Conservation (phyloP, 1,140 invertebrate species). For the Apis laboriosa region DNA sequence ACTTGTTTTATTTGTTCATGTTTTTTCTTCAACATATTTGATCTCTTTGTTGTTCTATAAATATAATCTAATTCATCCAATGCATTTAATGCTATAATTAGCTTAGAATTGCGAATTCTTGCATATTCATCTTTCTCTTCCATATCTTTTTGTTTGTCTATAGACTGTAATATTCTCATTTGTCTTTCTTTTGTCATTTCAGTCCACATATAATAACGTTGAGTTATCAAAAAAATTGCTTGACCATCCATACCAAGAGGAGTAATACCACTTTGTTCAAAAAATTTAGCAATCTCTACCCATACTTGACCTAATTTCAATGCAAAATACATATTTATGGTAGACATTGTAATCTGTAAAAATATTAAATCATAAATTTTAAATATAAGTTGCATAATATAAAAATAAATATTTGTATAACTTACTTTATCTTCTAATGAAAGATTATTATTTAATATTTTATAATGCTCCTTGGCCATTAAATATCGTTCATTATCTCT, state of each 20-base stretch:
- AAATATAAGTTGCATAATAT: not conserved
- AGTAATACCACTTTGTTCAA: conserved; percentile 61
- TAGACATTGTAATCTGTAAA: conserved; percentile 65
- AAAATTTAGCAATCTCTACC: conserved; percentile 63
- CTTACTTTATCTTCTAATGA: conserved; percentile 66
- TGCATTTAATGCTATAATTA: conserved; percentile 57
- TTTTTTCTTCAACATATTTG: conserved; percentile 60
- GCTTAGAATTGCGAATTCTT: conserved; percentile 62
- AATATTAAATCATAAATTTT: not conserved
- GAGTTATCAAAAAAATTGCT: conserved; percentile 64
- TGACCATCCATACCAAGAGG: conserved; percentile 66
- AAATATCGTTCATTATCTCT: conserved; percentile 51
- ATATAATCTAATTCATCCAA: conserved; percentile 63
- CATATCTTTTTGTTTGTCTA: conserved; percentile 27
- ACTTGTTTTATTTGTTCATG: conserved; percentile 49
- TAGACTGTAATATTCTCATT: conserved; percentile 45
- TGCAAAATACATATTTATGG: conserved; percentile 63
- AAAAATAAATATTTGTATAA: not conserved
- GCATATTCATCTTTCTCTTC: conserved; percentile 57
- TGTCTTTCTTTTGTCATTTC: conserved; percentile 58
- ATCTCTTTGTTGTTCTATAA: conserved; percentile 61
- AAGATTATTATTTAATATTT: conserved; percentile 58
- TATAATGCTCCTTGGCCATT: conserved; percentile 62
- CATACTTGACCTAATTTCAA: conserved; percentile 69
- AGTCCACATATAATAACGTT: conserved; percentile 58